These are phyloP conservation scores for Hirtodrosophila duncani DNA, from an alignment of 2,888 invertebrate genomes.

Conservation along the genomic window DNA sequence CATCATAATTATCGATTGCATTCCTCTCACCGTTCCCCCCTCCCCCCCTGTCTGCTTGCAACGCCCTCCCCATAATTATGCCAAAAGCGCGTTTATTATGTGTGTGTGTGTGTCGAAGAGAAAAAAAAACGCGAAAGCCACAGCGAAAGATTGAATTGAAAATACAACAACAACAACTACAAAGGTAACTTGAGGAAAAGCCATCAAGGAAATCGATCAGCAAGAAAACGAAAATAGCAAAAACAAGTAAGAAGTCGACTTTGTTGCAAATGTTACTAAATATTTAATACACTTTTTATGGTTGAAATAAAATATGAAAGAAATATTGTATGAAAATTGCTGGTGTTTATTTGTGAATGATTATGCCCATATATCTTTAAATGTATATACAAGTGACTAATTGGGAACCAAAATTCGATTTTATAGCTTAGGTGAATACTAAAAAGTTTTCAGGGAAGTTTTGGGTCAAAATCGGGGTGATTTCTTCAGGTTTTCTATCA, in stretches of 20 bases:
- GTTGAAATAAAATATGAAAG: constrained; percentile 7
- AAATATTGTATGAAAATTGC: constrained; percentile 16
- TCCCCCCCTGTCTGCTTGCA: neutral
- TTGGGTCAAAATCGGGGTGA: too few species aligned
- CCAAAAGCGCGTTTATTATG: constrained; percentile 62
- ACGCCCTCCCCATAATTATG: constrained; percentile 51
- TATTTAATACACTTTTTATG: too few species aligned
- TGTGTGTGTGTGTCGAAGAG: constrained; percentile 5
- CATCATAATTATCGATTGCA: constrained; percentile 66
- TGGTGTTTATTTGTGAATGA: constrained; percentile 7
- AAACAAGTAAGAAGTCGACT: too few species aligned
- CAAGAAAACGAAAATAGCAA: neutral
- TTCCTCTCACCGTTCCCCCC: neutral
- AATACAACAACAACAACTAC: constrained; percentile 11
- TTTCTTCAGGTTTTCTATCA: too few species aligned
- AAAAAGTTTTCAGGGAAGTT: too few species aligned
- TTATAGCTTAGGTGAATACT: too few species aligned
- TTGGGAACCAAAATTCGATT: too few species aligned
- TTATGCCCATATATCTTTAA: too few species aligned
- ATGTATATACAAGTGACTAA: too few species aligned
- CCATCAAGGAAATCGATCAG: constrained; percentile 45
- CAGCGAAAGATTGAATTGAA: constrained; percentile 36
- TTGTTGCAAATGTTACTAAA: too few species aligned
- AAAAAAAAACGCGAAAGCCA: constrained; percentile 24
- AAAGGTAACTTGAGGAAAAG: constrained; percentile 41